Evolutionary conservation across 2,113 vertebrate genomes (phyloP).

Genomic region (Eleginops maclovinus): DNA sequence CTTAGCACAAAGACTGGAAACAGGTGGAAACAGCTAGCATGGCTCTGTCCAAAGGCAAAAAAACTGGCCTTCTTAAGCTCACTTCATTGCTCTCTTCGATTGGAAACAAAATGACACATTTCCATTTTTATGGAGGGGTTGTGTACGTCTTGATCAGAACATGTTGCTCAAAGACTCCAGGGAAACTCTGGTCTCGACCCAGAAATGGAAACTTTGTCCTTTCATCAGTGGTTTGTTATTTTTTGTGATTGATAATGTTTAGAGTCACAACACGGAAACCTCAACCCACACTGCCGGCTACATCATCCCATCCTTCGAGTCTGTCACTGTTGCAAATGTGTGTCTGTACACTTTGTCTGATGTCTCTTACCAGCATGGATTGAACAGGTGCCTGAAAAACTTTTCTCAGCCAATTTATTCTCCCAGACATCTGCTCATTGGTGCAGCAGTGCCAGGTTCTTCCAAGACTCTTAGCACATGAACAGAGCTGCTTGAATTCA

Average conservation of each 20-base stretch:
- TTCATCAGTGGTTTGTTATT: not conserved
- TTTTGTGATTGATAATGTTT: constrained; percentile 36
- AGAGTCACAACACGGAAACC: constrained; percentile 10
- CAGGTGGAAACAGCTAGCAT: not conserved
- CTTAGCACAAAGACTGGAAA: not conserved
- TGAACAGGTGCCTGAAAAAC: constrained; percentile 73
- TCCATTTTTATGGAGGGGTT: not conserved
- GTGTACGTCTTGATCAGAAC: not conserved
- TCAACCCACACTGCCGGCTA: constrained; percentile 9
- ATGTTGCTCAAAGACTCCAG: not conserved
- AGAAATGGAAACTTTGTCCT: not conserved
- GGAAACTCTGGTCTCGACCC: not conserved
- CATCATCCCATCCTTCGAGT: constrained; percentile 23
- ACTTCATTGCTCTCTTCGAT: not conserved
- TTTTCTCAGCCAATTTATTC: constrained; percentile 69
- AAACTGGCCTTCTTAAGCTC: not conserved
- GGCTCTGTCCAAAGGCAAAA: not conserved
- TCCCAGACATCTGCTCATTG: constrained; percentile 71
- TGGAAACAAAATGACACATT: not conserved
- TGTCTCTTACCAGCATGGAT: constrained; percentile 53
- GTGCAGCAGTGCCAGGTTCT: constrained; percentile 52
- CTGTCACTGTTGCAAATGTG: constrained; percentile 49
- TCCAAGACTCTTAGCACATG: constrained; percentile 48
- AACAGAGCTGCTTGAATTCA: constrained; percentile 51
- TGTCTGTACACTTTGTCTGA: constrained; percentile 54